A percentile compares a stretch with the other conserved stretches of the same genome.
Evolutionary conservation across 2,113 vertebrate species (phyloP).

Genomic region (Columba livia): DNA sequence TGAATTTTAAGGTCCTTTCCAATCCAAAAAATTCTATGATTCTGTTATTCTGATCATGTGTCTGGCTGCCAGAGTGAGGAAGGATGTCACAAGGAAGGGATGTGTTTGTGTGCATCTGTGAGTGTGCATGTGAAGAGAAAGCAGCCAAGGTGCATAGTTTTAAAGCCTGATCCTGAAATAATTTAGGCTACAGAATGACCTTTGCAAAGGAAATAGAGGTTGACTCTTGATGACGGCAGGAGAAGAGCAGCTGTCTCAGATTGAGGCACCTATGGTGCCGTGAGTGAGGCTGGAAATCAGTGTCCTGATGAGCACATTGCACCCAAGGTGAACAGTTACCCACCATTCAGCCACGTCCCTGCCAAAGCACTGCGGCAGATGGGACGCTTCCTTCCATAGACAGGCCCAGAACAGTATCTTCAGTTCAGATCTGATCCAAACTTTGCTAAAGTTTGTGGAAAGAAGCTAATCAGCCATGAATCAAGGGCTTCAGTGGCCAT

Average conservation of each 20-base stretch:
- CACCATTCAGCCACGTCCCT: background rate
- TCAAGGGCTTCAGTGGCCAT: slow-evolving; percentile 15
- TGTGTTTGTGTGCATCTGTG: background rate
- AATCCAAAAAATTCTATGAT: no score
- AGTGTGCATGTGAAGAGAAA: background rate
- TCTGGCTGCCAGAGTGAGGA: background rate
- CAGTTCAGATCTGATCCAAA: background rate
- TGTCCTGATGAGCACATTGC: background rate
- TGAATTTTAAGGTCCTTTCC: no score
- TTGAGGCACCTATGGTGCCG: rapidly evolving
- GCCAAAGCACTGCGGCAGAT: rapidly evolving
- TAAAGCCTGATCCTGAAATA: background rate
- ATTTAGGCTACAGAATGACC: background rate
- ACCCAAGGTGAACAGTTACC: rapidly evolving
- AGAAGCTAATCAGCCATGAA: background rate
- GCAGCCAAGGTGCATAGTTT: background rate
- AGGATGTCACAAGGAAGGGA: background rate
- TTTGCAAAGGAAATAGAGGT: background rate
- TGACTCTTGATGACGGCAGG: background rate
- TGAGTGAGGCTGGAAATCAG: background rate
- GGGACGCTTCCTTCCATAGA: background rate
- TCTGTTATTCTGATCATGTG: background rate
- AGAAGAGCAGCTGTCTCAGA: background rate
- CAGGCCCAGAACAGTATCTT: background rate
- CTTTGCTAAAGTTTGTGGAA: background rate